phyloP scores from a whole-genome alignment of 1,140 invertebrate genomes.

The Drosophila eugracilis region DNA sequence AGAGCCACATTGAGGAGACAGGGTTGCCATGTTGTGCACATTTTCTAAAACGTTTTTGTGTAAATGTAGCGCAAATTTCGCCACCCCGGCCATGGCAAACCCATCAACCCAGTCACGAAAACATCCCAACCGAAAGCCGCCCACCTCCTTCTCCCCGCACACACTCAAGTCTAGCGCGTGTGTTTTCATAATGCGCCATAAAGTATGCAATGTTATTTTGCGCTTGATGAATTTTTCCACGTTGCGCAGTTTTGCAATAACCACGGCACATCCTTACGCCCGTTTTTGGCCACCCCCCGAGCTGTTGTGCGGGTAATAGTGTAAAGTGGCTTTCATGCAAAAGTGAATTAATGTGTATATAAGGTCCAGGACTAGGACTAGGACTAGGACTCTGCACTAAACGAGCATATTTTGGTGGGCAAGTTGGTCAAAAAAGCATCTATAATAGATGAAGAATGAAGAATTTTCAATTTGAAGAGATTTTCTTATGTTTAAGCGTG shows the following conservation, averaged over 20 bases:
- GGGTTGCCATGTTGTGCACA: conserved; percentile 65
- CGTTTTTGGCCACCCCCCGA: conserved; percentile 4
- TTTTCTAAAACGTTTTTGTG: conserved; percentile 81
- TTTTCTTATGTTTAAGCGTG: not conserved
- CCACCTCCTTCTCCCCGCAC: not conserved
- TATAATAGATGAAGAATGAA: conserved; percentile 3
- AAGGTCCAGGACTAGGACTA: conserved; percentile 14
- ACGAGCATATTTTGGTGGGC: conserved; percentile 1
- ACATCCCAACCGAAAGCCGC: no score
- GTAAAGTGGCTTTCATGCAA: conserved; percentile 63
- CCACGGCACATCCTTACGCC: conserved; percentile 9
- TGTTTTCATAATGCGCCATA: conserved; percentile 83
- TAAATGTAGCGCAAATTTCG: conserved; percentile 76
- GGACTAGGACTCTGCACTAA: conserved; percentile 24
- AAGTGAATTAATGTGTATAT: conserved; percentile 73
- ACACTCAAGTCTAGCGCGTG: conserved; percentile 57
- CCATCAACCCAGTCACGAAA: no score
- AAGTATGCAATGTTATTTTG: conserved; percentile 84
- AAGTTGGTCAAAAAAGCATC: conserved; percentile 31
- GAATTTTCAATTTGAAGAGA: no score
- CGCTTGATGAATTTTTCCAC: conserved; percentile 82
- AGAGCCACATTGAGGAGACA: not conserved
- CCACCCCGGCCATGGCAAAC: no score
- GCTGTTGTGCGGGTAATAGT: conserved; percentile 64
- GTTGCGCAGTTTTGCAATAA: conserved; percentile 64